Conservation (phyloP, 2,113 vertebrate species). For the Esox niger region DNA sequence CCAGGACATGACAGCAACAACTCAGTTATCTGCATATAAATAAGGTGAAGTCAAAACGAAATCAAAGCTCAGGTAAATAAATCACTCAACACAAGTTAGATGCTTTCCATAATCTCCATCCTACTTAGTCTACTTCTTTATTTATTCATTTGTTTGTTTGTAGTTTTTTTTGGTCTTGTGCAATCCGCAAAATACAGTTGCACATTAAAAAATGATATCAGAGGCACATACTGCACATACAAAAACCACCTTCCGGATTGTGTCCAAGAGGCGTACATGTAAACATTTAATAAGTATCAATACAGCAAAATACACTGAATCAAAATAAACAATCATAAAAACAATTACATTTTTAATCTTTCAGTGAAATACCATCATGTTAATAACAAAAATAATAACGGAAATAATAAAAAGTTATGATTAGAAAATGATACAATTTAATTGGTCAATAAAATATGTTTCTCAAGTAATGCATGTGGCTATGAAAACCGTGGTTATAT, state of each 20-base stretch:
- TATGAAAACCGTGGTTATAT: slow-evolving; percentile 50
- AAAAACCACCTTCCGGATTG: slow-evolving; percentile 38
- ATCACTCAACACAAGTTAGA: slow-evolving; percentile 9
- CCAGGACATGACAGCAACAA: too few relatives aligned
- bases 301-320: slow-evolving; percentile 45
- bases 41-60: too few relatives aligned
- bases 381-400: slow-evolving; percentile 38
- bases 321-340: slow-evolving; percentile 32
- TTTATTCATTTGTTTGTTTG: slow-evolving; percentile 26
- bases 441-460: slow-evolving; percentile 36
- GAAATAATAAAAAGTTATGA: slow-evolving; percentile 15
- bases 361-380: slow-evolving; percentile 33
- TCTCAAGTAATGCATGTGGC: slow-evolving; percentile 50
- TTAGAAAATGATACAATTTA: slow-evolving; percentile 54
- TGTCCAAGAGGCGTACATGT: slow-evolving; percentile 44
- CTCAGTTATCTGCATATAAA: too few relatives aligned
- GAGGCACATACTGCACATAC: slow-evolving; percentile 60
- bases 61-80: slow-evolving; percentile 8
- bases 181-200: slow-evolving; percentile 57
- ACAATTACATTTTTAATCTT: slow-evolving; percentile 16
- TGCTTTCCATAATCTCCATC: slow-evolving; percentile 59
- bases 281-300: slow-evolving; percentile 52
- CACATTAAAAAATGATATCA: slow-evolving; percentile 58
- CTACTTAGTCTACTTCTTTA: slow-evolving; percentile 43
- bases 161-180: slow-evolving; percentile 58